A percentile compares a stretch with the other conserved stretches of the same genome.
Conservation (phyloP, 2,888 invertebrate species). For the Eupithecia centaureata region DNA sequence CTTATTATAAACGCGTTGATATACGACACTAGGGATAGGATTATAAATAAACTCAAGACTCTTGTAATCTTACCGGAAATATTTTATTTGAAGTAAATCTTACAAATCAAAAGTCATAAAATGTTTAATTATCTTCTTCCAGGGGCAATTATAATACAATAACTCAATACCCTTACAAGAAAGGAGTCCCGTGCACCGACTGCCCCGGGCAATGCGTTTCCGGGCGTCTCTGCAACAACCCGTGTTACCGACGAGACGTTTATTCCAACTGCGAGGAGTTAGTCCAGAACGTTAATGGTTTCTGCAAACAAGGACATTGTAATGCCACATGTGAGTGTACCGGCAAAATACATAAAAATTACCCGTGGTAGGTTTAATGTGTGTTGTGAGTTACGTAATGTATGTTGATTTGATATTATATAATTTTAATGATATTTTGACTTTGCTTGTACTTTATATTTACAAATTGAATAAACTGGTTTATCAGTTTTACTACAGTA, state of each 20-base stretch:
- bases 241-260: conserved; percentile 87
- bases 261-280: conserved; percentile 90
- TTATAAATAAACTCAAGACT: neutral
- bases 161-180: conserved; percentile 87
- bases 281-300: conserved; percentile 61
- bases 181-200: conserved; percentile 85
- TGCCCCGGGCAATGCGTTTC: conserved; percentile 86
- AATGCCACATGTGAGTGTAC: conserved; percentile 89
- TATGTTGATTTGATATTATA: neutral
- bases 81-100: neutral
- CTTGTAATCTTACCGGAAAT: neutral
- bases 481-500: neutral
- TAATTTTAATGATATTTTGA: neutral
- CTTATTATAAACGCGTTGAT: too few species aligned
- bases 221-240: conserved; percentile 88
- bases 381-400: neutral
- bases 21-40: too few species aligned
- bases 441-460: neutral
- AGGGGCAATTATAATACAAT: conserved; percentile 88
- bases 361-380: conserved; percentile 51
- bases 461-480: neutral
- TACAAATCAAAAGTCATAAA: neutral
- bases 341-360: conserved; percentile 70
- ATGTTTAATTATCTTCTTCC: conserved; percentile 47
- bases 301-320: conserved; percentile 84